Evolutionary conservation across 2,888 invertebrate species (phyloP).

Genomic region (Macrosiphum euphorbiae): DNA sequence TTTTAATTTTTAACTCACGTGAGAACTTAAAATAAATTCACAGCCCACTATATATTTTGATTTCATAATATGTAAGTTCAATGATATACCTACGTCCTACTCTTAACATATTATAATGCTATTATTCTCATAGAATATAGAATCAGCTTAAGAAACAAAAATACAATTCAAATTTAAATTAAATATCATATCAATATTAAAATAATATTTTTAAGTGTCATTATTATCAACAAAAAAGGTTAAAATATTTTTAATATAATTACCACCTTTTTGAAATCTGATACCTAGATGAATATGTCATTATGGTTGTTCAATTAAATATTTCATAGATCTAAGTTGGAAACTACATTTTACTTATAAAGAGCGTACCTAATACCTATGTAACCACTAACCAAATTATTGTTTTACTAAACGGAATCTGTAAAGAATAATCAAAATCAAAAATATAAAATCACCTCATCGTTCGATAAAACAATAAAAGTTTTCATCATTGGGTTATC

Average conservation of each 20-base stretch:
- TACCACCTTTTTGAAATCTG: not conserved
- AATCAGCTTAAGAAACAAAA: not conserved
- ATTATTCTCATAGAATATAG: not conserved
- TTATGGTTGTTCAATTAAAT: not conserved
- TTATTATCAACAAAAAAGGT: not conserved
- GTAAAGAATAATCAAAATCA: not conserved
- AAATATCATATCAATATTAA: not conserved
- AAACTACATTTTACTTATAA: not conserved
- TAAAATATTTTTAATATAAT: not conserved
- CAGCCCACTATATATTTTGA: no score
- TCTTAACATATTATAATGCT: no score
- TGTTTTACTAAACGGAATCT: not conserved
- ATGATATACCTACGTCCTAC: no score
- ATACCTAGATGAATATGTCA: not conserved
- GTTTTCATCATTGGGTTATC: conserved; percentile 11
- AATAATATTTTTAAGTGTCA: not conserved
- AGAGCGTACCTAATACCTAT: not conserved
- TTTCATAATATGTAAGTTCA: no score
- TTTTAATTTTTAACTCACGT: no score
- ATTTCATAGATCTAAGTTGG: not conserved
- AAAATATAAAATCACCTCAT: conserved; percentile 28
- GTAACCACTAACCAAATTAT: not conserved
- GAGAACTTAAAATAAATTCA: no score
- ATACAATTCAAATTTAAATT: not conserved
- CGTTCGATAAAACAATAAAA: conserved; percentile 35